phyloP scores from a whole-genome alignment of 2,888 invertebrate species.

The Habrosyne pyritoides region DNA sequence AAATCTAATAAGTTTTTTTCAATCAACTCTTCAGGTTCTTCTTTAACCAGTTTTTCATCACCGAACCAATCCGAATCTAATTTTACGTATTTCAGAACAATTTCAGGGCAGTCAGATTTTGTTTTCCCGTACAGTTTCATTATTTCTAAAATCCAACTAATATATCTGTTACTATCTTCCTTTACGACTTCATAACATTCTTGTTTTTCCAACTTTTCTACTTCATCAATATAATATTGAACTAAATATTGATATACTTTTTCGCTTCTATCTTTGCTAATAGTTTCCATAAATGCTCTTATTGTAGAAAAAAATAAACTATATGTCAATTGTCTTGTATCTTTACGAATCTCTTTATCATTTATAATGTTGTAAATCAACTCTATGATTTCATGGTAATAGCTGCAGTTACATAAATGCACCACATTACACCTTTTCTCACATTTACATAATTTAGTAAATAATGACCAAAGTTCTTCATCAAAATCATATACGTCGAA shows the following conservation, averaged over 20 bases:
- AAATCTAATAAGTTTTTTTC: constrained; percentile 28
- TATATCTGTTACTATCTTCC: constrained; percentile 16
- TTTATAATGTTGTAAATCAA: constrained; percentile 32
- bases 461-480: constrained; percentile 33
- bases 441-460: constrained; percentile 20
- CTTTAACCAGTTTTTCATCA: too few relatives aligned
- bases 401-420: neutral
- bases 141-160: constrained; percentile 11
- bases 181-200: neutral
- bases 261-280: constrained; percentile 19
- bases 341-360: constrained; percentile 27
- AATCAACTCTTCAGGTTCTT: too few relatives aligned
- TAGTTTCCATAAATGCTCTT: too few relatives aligned
- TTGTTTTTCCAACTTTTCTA: neutral
- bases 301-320: too few relatives aligned
- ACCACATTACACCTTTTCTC: neutral
- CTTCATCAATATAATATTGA: neutral
- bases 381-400: neutral
- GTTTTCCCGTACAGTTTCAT: constrained; percentile 37
- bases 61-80: constrained; percentile 34
- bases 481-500: constrained; percentile 18
- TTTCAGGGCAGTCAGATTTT: constrained; percentile 45
- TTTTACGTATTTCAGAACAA: constrained; percentile 40
- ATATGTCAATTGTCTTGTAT: too few relatives aligned
- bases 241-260: constrained; percentile 21